Evolutionary conservation across 2,888 invertebrate species (phyloP), one percentile per base, ranked within the genome.

Genomic region (Rapana venosa): DNA sequence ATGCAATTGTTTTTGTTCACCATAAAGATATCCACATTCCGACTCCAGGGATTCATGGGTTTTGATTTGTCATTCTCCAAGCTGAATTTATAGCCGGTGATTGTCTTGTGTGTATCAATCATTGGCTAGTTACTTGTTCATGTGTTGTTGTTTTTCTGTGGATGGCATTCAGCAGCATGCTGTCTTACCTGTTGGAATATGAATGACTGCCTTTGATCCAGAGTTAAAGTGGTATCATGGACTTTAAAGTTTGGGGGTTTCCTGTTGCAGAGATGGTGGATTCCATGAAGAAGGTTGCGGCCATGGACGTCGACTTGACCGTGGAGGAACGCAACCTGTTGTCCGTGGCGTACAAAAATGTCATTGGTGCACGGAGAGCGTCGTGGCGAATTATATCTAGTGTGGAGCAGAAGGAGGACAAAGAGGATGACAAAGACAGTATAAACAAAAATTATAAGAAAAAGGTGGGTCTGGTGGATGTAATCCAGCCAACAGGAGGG

Each of bases 281-380:
- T 96, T 98, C 98, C 92, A 99, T 99, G 99, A 99, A 99, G 97
- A 98, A 98, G 96, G 99, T 99, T 93, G 99, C 99, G 93, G 98
- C 98, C 92, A 97, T 98, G 96, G 98, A 98, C 96, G 97, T 98
- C 92, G 99, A 99, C 97, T 97, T 99, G 96, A 98, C 99, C 93
- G 99, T 99, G 93, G 99, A 99, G 96, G 99, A 99, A 97, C 97
- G 99, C 95, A 99, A 99, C 97, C 97, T 99, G 93, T 97, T 99
- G 93, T 99, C 99, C 88, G 99, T 99, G 93, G 99, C 99, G 90
- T 99, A 99, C 97, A 99, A 99, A 97, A 99, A 99, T 97, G 99
- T 99, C 93, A 99, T 99, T 96, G 99, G 99, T 90, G 99, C 99
- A 92, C 97, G 99, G 95, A 97, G 99, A 95, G 99, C 99, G 92